Conservation (phyloP, 2,888 invertebrate species). For the Brenthis ino region DNA sequence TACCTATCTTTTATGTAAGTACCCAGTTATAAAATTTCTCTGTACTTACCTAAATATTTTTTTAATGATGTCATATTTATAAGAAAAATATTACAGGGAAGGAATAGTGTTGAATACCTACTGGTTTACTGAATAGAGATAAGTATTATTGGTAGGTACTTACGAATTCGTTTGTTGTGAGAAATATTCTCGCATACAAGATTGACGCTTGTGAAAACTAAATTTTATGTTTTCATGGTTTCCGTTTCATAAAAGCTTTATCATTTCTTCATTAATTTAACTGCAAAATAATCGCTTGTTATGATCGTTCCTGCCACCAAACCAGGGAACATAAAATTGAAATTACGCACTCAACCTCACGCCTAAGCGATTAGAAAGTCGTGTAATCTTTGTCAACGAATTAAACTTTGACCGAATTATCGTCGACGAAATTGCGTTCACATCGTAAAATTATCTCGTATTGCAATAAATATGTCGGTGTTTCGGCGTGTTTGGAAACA, state of each 20-base stretch:
- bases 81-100: too few relatives aligned
- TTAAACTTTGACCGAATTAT: constrained; percentile 82
- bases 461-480: constrained; percentile 76
- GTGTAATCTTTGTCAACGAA: constrained; percentile 74
- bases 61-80: too few relatives aligned
- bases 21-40: too few relatives aligned
- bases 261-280: constrained; percentile 55
- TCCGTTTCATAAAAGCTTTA: constrained; percentile 24
- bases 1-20: too few relatives aligned
- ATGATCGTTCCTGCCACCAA: constrained; percentile 64
- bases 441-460: constrained; percentile 79
- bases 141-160: not conserved
- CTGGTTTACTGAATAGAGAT: too few relatives aligned
- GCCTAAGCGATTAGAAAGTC: constrained; percentile 70
- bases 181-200: not conserved
- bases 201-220: not conserved
- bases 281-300: constrained; percentile 53
- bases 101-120: too few relatives aligned
- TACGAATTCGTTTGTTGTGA: not conserved
- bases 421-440: constrained; percentile 64
- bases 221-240: constrained; percentile 23
- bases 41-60: too few relatives aligned
- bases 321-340: constrained; percentile 71
- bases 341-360: constrained; percentile 63
- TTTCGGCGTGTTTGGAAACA: constrained; percentile 73